These are phyloP conservation scores for Gymnoscopelus microlampas DNA, from an alignment of 2,797 vertebrate species.

Conservation along the genomic window DNA sequence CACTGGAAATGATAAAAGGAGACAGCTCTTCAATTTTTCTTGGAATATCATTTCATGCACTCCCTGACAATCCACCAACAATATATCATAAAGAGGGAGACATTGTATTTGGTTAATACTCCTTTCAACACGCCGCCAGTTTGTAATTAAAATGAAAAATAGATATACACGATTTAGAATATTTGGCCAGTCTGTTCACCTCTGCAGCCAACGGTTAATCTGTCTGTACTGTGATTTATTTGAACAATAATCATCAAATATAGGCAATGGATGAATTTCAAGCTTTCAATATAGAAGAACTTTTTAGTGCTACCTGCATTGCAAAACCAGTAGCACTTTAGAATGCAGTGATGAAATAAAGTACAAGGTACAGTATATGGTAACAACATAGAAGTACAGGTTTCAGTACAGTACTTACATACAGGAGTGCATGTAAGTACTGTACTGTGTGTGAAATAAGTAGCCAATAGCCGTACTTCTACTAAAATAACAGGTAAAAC, in stretches of 20 bases:
- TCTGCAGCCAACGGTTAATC: slow-evolving; percentile 56
- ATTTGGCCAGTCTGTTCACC: slow-evolving; percentile 61
- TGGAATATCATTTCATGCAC: background rate
- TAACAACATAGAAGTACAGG: background rate
- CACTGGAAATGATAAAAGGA: slow-evolving; percentile 13
- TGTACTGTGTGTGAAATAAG: too few species aligned
- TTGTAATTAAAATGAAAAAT: slow-evolving; percentile 58
- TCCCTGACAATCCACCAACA: slow-evolving; percentile 15
- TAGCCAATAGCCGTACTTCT: too few species aligned
- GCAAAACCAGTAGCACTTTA: slow-evolving; percentile 7
- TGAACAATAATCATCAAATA: slow-evolving; percentile 50
- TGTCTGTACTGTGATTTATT: slow-evolving; percentile 54
- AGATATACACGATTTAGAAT: slow-evolving; percentile 67
- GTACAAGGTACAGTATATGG: background rate
- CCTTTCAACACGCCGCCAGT: slow-evolving; percentile 57
- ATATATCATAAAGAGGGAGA: slow-evolving; percentile 28
- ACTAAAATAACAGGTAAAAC: too few species aligned
- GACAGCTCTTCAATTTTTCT: background rate
- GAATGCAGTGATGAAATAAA: background rate
- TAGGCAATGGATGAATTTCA: slow-evolving; percentile 29
- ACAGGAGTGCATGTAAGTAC: too few species aligned
- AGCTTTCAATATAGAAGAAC: slow-evolving; percentile 18
- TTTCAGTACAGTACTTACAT: too few species aligned
- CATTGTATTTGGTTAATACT: slow-evolving; percentile 59
- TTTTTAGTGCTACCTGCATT: background rate